A percentile compares a stretch with the other conserved stretches of the same genome.
phyloP scores from a whole-genome alignment of 2,888 invertebrate species.

The Ceraclea dissimilis region DNA sequence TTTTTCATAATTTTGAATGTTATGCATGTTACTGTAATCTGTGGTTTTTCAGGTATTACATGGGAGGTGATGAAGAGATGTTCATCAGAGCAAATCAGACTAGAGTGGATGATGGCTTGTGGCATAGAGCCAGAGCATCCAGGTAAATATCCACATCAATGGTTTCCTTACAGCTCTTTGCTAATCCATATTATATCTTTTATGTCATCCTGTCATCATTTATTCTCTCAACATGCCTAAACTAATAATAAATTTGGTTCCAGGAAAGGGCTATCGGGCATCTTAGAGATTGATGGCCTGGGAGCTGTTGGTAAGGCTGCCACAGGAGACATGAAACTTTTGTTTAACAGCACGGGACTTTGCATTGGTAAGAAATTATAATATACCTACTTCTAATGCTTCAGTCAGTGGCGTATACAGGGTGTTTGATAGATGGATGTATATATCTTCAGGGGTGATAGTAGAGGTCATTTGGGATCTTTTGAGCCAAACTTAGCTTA shows the following conservation, averaged over 20 bases:
- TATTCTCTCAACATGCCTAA: background rate
- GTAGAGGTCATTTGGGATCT: too few species aligned
- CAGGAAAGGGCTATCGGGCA: slow-evolving; percentile 80
- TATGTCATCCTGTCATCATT: too few species aligned
- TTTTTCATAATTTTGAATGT: background rate
- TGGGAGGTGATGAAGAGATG: slow-evolving; percentile 83
- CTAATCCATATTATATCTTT: background rate
- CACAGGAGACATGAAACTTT: slow-evolving; percentile 75
- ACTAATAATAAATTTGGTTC: background rate
- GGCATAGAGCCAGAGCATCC: slow-evolving; percentile 45
- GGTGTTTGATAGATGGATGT: too few species aligned
- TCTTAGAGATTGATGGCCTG: slow-evolving; percentile 82
- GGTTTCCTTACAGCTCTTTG: too few species aligned
- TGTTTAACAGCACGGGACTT: slow-evolving; percentile 81
- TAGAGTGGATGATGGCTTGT: slow-evolving; percentile 81
- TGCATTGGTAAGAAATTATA: slow-evolving; percentile 69
- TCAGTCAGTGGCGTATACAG: too few species aligned
- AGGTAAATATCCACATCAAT: slow-evolving; percentile 34
- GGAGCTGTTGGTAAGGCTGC: slow-evolving; percentile 73
- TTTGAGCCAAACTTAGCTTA: too few species aligned
- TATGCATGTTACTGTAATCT: too few species aligned
- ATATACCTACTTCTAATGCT: too few species aligned
- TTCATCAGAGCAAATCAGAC: slow-evolving; percentile 77
- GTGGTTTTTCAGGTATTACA: slow-evolving; percentile 73
- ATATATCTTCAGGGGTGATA: too few species aligned